These are phyloP conservation scores for Poeciliopsis paucimaculata DNA, from an alignment of 2,797 vertebrate genomes.

Conservation along the genomic window DNA sequence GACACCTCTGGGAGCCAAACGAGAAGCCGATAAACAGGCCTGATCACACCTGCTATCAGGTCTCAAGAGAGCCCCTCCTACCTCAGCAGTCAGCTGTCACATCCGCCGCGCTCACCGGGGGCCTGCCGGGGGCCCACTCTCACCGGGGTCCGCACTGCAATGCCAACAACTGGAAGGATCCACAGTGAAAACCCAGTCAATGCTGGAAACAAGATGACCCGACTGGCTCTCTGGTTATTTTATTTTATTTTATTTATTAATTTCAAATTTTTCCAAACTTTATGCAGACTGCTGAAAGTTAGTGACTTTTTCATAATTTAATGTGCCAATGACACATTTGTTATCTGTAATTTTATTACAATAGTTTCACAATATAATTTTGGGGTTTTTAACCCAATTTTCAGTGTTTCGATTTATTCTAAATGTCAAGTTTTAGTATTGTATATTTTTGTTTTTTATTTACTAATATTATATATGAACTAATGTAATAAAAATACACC, in stretches of 20 bases:
- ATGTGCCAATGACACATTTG: not conserved
- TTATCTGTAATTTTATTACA: not conserved
- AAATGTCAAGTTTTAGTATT: not conserved
- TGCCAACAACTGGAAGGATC: slow-evolving; percentile 39
- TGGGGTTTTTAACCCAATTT: not conserved
- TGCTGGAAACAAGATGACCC: not conserved
- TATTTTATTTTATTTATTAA: not conserved
- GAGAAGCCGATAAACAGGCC: slow-evolving; percentile 71
- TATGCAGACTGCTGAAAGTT: not conserved
- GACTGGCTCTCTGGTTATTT: not conserved
- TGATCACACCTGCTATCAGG: slow-evolving; percentile 68
- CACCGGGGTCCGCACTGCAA: slow-evolving; percentile 23
- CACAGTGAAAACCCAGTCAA: slow-evolving; percentile 28
- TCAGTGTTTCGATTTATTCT: not conserved
- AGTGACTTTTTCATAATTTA: not conserved
- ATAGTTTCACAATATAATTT: not conserved
- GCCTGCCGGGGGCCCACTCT: no score
- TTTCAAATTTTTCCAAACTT: not conserved
- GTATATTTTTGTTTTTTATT: not conserved
- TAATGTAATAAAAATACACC: not conserved
- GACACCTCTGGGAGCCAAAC: slow-evolving; percentile 74
- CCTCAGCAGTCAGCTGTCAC: slow-evolving; percentile 61
- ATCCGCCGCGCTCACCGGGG: slow-evolving; percentile 32
- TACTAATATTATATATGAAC: not conserved
- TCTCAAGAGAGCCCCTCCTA: slow-evolving; percentile 63